Evolutionary conservation across 1,140 invertebrate genomes (phyloP), one percentile per base, ranked within the genome.

Genomic region (Musca domestica): DNA sequence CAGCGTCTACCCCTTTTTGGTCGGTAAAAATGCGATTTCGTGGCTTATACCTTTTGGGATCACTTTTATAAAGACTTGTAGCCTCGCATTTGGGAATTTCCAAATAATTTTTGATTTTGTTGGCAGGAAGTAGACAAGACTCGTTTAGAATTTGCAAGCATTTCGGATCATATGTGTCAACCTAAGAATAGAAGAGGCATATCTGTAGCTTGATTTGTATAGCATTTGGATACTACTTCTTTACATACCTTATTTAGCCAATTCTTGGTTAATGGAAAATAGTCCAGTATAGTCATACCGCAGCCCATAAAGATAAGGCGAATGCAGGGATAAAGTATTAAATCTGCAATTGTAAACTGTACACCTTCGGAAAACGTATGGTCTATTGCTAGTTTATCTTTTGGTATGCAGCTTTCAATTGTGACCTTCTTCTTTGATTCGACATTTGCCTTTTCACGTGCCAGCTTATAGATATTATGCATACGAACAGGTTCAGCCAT

Each of bases 331-430:
- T 90, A 90, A 68, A 96, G 85, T 49, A 96, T 87, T 48, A 96
- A 76, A 83, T 96, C 95, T 27, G 95, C 89, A 67, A 97, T 81
- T 6, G 93, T 94, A 70, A 96, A 86, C 70, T 86, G 87, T 2
- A 90, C 87, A 2, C 94, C 94, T 84, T 97, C 94, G 7, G 92
- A 91, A 84, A 89, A 97, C 30, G 85, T 83, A 80, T 95, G 93
- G 51, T 85, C 84, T 5, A 89, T 80, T 47, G 85, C 76, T 34
- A 89, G 76, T 67, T 88, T 76, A 72, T 86, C 81, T 58, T 86
- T 84, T 63, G 85, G 85, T 63, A 72, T 76, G 41, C 74, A 75
- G 69, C 78, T 76, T 22, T 84, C 73, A 54, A 84, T 81, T 54
- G 74, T 68, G 0, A 80, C 71, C 10, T 74, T 76, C 22, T 72